Conservation (phyloP, 1,140 invertebrate genomes). For the Goniozus legneri region DNA sequence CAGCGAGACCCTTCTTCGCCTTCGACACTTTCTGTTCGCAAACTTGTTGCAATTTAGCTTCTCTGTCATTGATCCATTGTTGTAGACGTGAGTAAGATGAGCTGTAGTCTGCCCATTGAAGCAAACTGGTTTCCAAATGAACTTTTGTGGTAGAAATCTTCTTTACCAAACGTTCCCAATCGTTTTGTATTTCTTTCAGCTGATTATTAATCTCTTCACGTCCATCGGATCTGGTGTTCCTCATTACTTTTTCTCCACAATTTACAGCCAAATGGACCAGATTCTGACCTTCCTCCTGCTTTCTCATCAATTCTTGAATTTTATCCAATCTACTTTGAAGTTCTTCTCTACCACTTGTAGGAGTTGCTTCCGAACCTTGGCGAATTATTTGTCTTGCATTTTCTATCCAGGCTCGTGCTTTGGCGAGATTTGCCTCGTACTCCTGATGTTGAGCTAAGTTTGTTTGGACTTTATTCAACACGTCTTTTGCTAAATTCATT, state of each 20-base stretch:
- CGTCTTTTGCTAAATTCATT: conserved; percentile 87
- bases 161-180: conserved; percentile 88
- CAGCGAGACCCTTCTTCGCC: conserved; percentile 69
- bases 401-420: conserved; percentile 85
- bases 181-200: conserved; percentile 86
- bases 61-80: conserved; percentile 93
- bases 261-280: conserved; percentile 86
- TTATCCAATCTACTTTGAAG: conserved; percentile 78
- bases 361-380: conserved; percentile 72
- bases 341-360: conserved; percentile 78
- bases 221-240: conserved; percentile 85
- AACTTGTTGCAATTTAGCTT: conserved; percentile 90
- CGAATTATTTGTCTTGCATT: conserved; percentile 80
- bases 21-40: conserved; percentile 82
- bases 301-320: conserved; percentile 76
- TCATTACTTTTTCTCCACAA: conserved; percentile 86
- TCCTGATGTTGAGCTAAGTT: conserved; percentile 84
- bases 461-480: conserved; percentile 87
- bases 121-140: conserved; percentile 82
- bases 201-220: conserved; percentile 83
- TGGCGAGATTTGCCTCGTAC: conserved; percentile 75
- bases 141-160: conserved; percentile 92
- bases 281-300: conserved; percentile 88
- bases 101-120: conserved; percentile 95
- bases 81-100: conserved; percentile 86